These are phyloP conservation scores for Agrilus mali DNA, from an alignment of 2,888 invertebrate species.

Conservation along the genomic window DNA sequence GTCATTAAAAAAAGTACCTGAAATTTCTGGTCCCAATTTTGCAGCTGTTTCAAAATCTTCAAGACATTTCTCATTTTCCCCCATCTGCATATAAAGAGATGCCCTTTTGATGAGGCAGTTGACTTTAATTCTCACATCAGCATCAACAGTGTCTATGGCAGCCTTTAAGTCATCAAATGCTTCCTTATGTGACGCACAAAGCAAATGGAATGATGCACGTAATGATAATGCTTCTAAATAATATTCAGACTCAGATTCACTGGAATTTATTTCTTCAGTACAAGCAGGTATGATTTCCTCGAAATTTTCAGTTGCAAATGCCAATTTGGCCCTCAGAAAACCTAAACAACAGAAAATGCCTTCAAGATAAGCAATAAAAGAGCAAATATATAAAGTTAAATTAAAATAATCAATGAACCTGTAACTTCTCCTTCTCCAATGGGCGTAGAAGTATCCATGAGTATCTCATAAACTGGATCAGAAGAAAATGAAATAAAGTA, in stretches of 20 bases:
- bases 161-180: conserved; percentile 59
- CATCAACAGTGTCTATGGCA: conserved; percentile 52
- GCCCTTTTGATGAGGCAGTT: conserved; percentile 85
- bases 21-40: conserved; percentile 56
- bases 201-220: conserved; percentile 70
- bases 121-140: conserved; percentile 51
- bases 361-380: background rate
- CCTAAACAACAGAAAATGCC: conserved; percentile 32
- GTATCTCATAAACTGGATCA: conserved; percentile 60
- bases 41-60: conserved; percentile 70
- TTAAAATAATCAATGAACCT: background rate
- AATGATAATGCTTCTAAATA: conserved; percentile 64
- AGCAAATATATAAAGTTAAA: background rate
- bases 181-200: conserved; percentile 62
- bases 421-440: conserved; percentile 28
- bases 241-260: conserved; percentile 45
- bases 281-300: conserved; percentile 69
- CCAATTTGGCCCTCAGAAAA: conserved; percentile 57
- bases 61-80: conserved; percentile 58
- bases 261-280: conserved; percentile 59
- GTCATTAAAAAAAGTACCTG: no score
- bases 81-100: conserved; percentile 68
- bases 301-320: conserved; percentile 57
- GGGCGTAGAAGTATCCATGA: conserved; percentile 31
- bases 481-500: conserved; percentile 81